Evolutionary conservation across 2,113 vertebrate genomes (phyloP), one percentile per base, ranked within the genome.

Genomic region (Neopipo cinnamomea): DNA sequence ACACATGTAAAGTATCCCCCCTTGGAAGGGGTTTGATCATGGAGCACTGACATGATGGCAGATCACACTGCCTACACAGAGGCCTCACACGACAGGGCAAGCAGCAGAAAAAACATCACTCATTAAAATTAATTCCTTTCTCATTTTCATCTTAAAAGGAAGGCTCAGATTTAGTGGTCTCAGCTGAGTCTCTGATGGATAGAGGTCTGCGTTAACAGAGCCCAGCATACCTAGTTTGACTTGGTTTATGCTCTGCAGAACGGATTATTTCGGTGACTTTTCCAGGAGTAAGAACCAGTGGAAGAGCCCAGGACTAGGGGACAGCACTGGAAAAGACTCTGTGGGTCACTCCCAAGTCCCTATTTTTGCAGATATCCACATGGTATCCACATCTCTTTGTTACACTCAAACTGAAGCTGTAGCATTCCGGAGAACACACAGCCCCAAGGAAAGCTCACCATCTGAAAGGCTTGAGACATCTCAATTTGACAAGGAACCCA

Each of bases 61-160:
- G 91, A 97, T 94, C 93, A 88, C 86, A 95, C 91, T 76, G 95
- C 66, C 71, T 91, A 93, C 88, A 49, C 81, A 86, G 91, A 93
- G 94, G 95, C 95, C 73, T 0, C 92, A 59, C 77, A 91, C 30
- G 47, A 93, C 87, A 88, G 94, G 92, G 94, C 92, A 95, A 95
- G 94, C 75, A 39, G 85, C 75, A 75, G 90, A 76, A 92, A 91
- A 96, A 96, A 90, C 94, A 96, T 91, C 81, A 94, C 84, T 97
- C 96, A 97, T 97, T 97, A 98, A 97, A 97, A 97, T 97, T 97
- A 96, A 97, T 96, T 97, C 79, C 88, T 95, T 95, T 93, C 95
- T 97, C 77, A 87, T 97, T 97, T 97, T 97, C 92, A 94, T 96
- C 96, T 97, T 96, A 95, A 97, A 97, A 96, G 92, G 73, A 95